These are phyloP conservation scores for Dasyornis broadbenti DNA, from an alignment of 2,113 vertebrate species.

Conservation along the genomic window DNA sequence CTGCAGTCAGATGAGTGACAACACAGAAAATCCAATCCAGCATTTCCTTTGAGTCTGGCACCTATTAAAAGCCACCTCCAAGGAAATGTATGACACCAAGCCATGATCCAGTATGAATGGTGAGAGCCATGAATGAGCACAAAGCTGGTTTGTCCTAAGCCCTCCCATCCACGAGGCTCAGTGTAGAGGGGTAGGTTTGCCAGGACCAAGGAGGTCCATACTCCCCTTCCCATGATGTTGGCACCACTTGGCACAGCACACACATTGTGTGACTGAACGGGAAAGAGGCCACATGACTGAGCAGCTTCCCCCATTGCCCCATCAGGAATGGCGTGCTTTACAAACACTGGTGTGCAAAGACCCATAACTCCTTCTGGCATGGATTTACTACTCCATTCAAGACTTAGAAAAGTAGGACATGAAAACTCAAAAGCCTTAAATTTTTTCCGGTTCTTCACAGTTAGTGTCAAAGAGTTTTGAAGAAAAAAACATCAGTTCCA, in stretches of 20 bases:
- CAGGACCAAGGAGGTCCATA: rapidly evolving
- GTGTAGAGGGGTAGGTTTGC: background rate
- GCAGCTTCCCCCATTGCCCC: background rate
- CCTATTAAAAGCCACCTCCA: background rate
- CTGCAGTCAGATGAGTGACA: background rate
- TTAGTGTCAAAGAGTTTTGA: background rate
- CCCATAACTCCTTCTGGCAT: background rate
- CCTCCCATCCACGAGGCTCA: rapidly evolving
- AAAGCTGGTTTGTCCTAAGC: background rate
- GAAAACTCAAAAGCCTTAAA: background rate
- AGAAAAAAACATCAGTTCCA: background rate
- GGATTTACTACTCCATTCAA: background rate
- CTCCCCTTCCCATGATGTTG: background rate
- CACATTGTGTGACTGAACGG: rapidly evolving
- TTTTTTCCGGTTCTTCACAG: background rate
- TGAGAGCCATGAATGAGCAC: background rate
- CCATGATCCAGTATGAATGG: background rate
- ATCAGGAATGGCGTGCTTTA: background rate
- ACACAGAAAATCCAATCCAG: background rate
- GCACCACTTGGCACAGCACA: rapidly evolving
- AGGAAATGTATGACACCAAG: background rate
- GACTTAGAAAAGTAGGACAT: background rate
- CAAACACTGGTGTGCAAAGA: background rate
- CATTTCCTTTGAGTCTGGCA: background rate
- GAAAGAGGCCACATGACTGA: background rate